phyloP scores from a whole-genome alignment of 2,113 vertebrate species.

The Salminus brasiliensis region DNA sequence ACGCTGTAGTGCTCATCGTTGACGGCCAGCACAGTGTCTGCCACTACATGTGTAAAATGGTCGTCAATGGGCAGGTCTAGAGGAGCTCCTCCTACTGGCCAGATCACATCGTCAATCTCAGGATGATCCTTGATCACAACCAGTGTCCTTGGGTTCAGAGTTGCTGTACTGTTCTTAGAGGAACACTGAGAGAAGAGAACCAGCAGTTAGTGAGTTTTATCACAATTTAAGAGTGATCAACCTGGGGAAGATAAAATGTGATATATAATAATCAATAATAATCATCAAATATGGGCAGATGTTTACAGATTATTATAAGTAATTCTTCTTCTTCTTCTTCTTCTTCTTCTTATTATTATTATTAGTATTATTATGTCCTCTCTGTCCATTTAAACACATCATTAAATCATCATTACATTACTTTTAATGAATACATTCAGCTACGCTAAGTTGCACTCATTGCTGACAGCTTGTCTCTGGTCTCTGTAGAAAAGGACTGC shows the following conservation, averaged over 20 bases:
- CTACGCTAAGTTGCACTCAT: too few relatives aligned
- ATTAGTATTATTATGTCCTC: too few relatives aligned
- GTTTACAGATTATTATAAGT: too few relatives aligned
- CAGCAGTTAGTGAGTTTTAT: not conserved
- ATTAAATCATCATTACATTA: too few relatives aligned
- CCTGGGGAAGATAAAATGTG: not conserved
- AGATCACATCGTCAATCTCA: constrained; percentile 78
- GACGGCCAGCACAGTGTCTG: constrained; percentile 74
- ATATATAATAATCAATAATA: not conserved
- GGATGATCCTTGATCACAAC: constrained; percentile 74
- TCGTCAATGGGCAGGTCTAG: constrained; percentile 75
- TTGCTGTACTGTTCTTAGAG: constrained; percentile 63
- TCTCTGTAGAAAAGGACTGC: too few relatives aligned
- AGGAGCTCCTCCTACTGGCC: constrained; percentile 70
- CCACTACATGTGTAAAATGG: constrained; percentile 76
- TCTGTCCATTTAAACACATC: too few relatives aligned
- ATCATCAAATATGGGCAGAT: too few relatives aligned
- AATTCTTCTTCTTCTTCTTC: too few relatives aligned
- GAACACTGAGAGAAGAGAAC: constrained; percentile 64
- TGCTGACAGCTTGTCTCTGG: too few relatives aligned
- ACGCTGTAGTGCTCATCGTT: constrained; percentile 80
- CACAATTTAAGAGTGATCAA: not conserved
- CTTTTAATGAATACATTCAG: too few relatives aligned
- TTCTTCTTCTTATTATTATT: too few relatives aligned
- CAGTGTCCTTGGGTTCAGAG: constrained; percentile 70